Evolutionary conservation across 2,797 vertebrate species (phyloP), one percentile per base, ranked within the genome.

Genomic region (Crenichthys baileyi): DNA sequence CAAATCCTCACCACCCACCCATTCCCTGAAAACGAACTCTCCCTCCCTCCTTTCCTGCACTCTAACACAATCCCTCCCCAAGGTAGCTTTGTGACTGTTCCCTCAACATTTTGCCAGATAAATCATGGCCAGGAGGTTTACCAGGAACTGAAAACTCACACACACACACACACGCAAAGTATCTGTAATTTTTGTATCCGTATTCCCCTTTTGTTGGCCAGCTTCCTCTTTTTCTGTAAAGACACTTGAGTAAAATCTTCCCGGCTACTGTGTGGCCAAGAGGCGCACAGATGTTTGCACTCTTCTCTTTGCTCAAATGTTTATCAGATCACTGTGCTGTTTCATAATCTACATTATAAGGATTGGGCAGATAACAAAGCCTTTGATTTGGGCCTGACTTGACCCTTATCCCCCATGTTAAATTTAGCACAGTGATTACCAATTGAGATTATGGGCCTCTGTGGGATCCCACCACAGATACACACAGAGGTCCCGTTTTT

Each of bases 381-480:
- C 92, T 94, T 93, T 94, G 90, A 93, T 93, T 93, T 88, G 76
- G 77, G 83, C 65, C 81, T 82, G 90, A 92, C 92, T 89, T 84
- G 70, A 87, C 82, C 78, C 87, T 92, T 88, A 90, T 89, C 86
- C 31, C 82, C 79, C 73, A 87, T 90, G 87, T 91, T 93, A 93
- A 94, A 94, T 93, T 93, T 93, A 93, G 91, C 93, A 88, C 85
- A 80, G 82, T 86, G 93, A 94, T 94, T 90, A 87, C 87, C 3
- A 48, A 82, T 85, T 79, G 85, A 79, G 91, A 92, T 94, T 91
- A 82, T 22, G 72, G 84, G 70, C 80, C 90, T 70, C 82, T 88
- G 89, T 82, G 90, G 90, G 89, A 93, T 82, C 60, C 58, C 77
- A 36, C 87, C 73, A 72, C 82, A 55, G 72, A 85, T 79, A 89